Evolutionary conservation across 2,113 vertebrate species (phyloP), one percentile per base, ranked within the genome.

Genomic region (Vulpes vulpes): DNA sequence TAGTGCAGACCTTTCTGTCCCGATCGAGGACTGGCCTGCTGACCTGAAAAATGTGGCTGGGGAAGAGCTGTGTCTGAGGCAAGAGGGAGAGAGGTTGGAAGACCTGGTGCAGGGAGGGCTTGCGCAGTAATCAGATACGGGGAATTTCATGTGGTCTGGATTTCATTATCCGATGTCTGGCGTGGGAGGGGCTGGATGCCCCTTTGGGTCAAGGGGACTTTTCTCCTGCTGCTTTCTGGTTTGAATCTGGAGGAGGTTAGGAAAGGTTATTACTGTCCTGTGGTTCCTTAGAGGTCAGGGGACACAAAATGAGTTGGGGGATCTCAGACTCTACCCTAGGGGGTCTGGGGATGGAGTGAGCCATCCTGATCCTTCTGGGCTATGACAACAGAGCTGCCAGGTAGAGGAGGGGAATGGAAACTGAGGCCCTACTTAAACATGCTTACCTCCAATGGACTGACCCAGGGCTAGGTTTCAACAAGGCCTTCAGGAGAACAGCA

Each of bases 161-260:
- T 97, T 38, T 43, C 60, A 4, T 9, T 97, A 97, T 55, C 49
- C 64, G 32, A 11, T 0, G 53, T 94, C 1, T 94, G 89, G n/a
- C 1, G 5, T 73, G 2, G 9, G 92, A 82, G 69, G 4, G 35
- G 0, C 96, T 92, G n/a, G 22, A 8, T 82, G 96, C 51, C 98
- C 87, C 49, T 62, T 71, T 32, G 93, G 92, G 95, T 95, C 96
- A 95, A 93, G 88, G 89, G 0, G 22, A 91, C 93, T 89, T 74
- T 90, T 55, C 91, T 88, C 78, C 73, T 85, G 93, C 65, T 80
- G 85, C 82, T 91, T 94, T 94, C 91, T 96, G 83, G 78, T 74
- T 89, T 62, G 93, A 95, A 92, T 97, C 96, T 97, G 97, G 96
- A 76, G 67, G 91, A 76, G 53, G 69, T 96, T 96, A 95, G 79